These are phyloP conservation scores for Cyphomyrus discorhynchus DNA, from an alignment of 2,113 vertebrate genomes.

Conservation along the genomic window DNA sequence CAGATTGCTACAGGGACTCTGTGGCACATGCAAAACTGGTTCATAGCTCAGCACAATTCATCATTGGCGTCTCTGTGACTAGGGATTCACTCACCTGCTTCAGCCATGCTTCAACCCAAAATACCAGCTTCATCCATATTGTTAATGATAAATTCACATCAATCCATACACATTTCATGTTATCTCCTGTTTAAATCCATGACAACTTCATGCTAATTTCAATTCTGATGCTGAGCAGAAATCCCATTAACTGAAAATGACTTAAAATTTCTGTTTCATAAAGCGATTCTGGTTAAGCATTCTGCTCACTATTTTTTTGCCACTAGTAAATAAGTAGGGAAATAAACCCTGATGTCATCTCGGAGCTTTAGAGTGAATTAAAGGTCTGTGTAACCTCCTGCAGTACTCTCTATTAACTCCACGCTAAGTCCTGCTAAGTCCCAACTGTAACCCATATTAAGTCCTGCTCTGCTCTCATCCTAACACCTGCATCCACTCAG, in stretches of 20 bases:
- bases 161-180: neutral
- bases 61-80: neutral
- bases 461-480: neutral
- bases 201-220: neutral
- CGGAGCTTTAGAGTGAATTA: neutral
- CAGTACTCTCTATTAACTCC: neutral
- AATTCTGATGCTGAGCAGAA: neutral
- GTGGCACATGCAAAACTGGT: neutral
- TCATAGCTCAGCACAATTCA: neutral
- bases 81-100: neutral
- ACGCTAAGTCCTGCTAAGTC: neutral
- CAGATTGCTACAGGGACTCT: neutral
- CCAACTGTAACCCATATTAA: neutral
- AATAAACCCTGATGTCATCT: neutral
- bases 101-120: neutral
- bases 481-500: neutral
- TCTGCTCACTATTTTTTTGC: neutral
- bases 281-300: neutral
- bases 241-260: neutral
- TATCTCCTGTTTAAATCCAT: neutral
- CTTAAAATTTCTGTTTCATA: neutral
- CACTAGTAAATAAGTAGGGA: neutral
- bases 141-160: neutral
- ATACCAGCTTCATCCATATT: neutral
- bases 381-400: neutral